Conservation (phyloP, 2,888 invertebrate species). For the Oscheius sp. region DNA sequence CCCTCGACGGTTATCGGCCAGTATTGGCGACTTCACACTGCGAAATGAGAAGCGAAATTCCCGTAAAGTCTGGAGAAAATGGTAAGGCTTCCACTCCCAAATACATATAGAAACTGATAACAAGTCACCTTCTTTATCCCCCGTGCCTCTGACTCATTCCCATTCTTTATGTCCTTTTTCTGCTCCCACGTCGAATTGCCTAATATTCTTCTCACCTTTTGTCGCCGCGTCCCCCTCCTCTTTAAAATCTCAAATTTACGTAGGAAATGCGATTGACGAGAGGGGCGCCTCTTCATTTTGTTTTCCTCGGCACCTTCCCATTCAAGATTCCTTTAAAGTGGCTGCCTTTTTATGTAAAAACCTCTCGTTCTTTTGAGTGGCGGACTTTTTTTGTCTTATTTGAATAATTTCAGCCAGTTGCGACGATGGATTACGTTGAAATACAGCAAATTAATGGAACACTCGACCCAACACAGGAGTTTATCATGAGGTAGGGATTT, state of each 20-base stretch:
- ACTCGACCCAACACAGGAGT: constrained; percentile 23
- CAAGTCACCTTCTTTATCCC: no score
- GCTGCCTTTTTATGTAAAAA: background rate
- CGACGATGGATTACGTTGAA: constrained; percentile 24
- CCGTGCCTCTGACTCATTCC: no score
- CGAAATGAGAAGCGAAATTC: no score
- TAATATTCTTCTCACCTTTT: background rate
- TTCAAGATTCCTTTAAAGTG: background rate
- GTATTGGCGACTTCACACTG: no score
- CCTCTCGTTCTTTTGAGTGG: background rate
- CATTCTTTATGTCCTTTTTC: no score
- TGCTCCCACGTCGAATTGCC: no score
- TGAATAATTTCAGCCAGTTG: background rate
- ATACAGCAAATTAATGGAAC: constrained; percentile 11
- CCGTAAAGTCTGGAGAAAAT: no score
- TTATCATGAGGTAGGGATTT: constrained; percentile 22
- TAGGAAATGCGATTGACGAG: constrained; percentile 1
- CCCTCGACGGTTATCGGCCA: no score
- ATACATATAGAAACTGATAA: no score
- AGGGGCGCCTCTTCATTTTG: background rate
- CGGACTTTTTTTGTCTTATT: background rate
- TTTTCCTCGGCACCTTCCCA: no score
- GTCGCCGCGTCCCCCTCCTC: background rate
- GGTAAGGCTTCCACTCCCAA: no score
- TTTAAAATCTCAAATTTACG: background rate